Conservation (phyloP, 1,140 invertebrate species). For the Zaprionus ghesquierei region DNA sequence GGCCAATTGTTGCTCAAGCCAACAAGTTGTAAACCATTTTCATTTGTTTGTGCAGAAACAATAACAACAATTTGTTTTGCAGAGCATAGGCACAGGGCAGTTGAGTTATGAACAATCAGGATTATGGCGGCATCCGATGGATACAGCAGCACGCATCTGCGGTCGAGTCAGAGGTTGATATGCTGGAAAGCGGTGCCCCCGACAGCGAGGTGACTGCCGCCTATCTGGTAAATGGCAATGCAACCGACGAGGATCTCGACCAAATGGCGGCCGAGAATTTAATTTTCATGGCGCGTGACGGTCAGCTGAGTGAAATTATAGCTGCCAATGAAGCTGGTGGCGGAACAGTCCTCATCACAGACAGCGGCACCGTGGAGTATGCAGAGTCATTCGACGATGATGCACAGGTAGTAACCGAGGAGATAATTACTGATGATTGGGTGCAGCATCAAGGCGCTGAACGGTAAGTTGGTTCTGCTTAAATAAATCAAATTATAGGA, state of each 20-base stretch:
- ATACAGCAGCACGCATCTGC: constrained; percentile 68
- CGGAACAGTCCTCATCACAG: constrained; percentile 82
- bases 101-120: constrained; percentile 67
- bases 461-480: constrained; percentile 83
- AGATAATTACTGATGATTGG: constrained; percentile 91
- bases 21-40: constrained; percentile 19
- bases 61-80: constrained; percentile 19
- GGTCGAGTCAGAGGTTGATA: constrained; percentile 55
- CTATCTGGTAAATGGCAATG: constrained; percentile 37
- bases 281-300: constrained; percentile 85
- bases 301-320: constrained; percentile 69
- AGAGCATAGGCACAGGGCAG: constrained; percentile 37
- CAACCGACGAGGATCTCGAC: constrained; percentile 78
- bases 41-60: constrained; percentile 14
- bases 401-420: constrained; percentile 86
- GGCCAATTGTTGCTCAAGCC: constrained; percentile 63
- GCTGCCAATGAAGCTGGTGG: constrained; percentile 76
- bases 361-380: constrained; percentile 83
- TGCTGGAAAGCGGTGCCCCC: constrained; percentile 45
- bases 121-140: constrained; percentile 76
- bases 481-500: background rate
- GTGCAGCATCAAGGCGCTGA: constrained; percentile 88
- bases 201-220: constrained; percentile 42
- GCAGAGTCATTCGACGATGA: constrained; percentile 82
- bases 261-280: constrained; percentile 86